phyloP scores from a whole-genome alignment of 2,888 invertebrate species.

The Zhuqinia jingwanae region DNA sequence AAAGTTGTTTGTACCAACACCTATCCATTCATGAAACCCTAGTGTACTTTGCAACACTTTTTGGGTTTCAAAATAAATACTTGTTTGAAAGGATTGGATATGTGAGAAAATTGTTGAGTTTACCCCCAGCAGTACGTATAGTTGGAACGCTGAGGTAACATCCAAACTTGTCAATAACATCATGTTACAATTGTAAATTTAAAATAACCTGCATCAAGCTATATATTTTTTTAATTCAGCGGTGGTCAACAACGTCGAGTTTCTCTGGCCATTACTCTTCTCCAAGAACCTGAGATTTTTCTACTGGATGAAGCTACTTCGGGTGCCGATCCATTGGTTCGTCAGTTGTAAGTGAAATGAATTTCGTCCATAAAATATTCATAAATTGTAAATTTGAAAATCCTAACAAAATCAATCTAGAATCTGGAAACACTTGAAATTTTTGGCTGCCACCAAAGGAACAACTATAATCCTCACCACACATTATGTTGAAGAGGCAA shows the following conservation, averaged over 20 bases:
- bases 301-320: conserved; percentile 94
- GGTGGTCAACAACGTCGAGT: conserved; percentile 81
- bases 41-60: no score
- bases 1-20: no score
- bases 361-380: conserved; percentile 82
- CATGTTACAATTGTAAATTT: no score
- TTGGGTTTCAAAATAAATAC: no score
- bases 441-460: conserved; percentile 57
- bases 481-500: conserved; percentile 74
- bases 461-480: conserved; percentile 75
- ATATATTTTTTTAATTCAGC: conserved; percentile 78
- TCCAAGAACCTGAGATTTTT: conserved; percentile 82
- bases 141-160: no score
- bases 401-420: conserved; percentile 32
- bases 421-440: conserved; percentile 72
- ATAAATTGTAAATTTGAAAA: background rate
- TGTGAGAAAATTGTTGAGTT: no score
- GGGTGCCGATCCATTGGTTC: conserved; percentile 94
- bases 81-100: no score
- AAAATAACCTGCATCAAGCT: no score
- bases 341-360: no score
- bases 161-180: no score
- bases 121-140: no score
- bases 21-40: no score
- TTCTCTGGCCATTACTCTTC: conserved; percentile 81